Percentiles rank a stretch among this genome's conserved stretches.
These are phyloP conservation scores for Gavia stellata DNA, from an alignment of 2,113 vertebrate species.

Conservation along the genomic window DNA sequence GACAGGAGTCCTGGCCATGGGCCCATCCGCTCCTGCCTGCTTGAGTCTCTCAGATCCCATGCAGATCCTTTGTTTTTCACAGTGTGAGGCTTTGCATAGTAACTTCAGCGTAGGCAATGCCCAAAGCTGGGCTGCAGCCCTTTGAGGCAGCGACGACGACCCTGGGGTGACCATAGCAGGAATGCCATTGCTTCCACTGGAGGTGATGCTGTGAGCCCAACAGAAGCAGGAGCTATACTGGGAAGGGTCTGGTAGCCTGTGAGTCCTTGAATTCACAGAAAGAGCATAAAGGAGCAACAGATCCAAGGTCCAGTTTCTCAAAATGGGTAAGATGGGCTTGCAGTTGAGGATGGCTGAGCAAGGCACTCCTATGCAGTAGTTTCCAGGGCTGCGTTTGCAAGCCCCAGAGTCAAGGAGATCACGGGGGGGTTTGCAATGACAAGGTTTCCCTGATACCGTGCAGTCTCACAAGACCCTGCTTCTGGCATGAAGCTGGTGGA, in stretches of 20 bases:
- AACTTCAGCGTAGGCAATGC: background rate
- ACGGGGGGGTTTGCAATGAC: background rate
- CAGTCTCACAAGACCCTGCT: background rate
- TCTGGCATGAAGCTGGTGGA: background rate
- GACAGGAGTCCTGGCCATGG: rapidly evolving
- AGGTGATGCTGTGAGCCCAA: background rate
- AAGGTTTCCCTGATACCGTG: background rate
- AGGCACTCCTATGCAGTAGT: background rate
- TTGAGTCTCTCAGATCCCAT: background rate
- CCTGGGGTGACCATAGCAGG: background rate
- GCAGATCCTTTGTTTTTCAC: background rate
- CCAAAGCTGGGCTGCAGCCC: background rate
- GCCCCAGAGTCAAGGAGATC: background rate
- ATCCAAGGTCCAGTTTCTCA: background rate
- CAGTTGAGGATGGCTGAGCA: background rate
- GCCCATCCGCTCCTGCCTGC: background rate
- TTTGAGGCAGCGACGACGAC: rapidly evolving
- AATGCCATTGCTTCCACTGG: background rate
- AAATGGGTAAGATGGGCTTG: background rate
- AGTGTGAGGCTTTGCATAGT: background rate
- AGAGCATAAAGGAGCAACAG: background rate
- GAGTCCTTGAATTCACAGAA: background rate
- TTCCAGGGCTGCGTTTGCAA: background rate
- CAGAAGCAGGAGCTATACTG: background rate
- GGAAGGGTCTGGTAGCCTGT: background rate